A percentile compares a stretch with the other conserved stretches of the same genome.
phyloP scores from a whole-genome alignment of 1,140 invertebrate genomes.

The Nephotettix cincticeps region DNA sequence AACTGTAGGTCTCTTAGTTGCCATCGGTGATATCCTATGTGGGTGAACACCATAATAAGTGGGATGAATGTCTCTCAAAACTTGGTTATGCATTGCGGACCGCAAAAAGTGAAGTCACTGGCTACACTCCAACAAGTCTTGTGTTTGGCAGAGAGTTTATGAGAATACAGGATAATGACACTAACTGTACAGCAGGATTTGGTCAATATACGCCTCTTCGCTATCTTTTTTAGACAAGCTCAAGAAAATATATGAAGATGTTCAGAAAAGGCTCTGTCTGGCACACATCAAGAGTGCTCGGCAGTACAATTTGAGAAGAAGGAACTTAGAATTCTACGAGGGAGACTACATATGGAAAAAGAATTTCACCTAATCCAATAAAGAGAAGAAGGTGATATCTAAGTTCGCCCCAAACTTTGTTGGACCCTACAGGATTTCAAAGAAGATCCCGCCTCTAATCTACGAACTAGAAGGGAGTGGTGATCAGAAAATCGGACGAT shows the following conservation, averaged over 20 bases:
- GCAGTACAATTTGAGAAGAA: background rate
- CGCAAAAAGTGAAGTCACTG: background rate
- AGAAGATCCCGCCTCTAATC: background rate
- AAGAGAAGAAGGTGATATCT: constrained; percentile 11
- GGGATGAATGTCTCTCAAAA: background rate
- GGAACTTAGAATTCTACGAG: background rate
- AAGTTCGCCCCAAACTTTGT: constrained; percentile 31
- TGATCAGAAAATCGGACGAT: background rate
- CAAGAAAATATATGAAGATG: background rate
- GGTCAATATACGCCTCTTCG: background rate
- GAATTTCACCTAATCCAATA: constrained; percentile 27
- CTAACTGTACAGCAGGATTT: background rate
- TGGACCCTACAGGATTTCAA: constrained; percentile 25
- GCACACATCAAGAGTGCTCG: background rate
- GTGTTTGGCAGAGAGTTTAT: background rate
- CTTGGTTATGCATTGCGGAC: background rate
- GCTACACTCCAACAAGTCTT: background rate
- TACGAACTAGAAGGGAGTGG: background rate
- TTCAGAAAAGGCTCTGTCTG: background rate
- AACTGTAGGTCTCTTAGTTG: too few relatives aligned
- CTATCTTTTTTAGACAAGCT: background rate
- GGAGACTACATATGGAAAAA: constrained; percentile 24
- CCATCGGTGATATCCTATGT: background rate
- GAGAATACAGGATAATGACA: background rate
- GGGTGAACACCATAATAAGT: background rate